Evolutionary conservation across 2,797 vertebrate genomes (phyloP), one percentile per base, ranked within the genome.

Genomic region (Tangara arthus): DNA sequence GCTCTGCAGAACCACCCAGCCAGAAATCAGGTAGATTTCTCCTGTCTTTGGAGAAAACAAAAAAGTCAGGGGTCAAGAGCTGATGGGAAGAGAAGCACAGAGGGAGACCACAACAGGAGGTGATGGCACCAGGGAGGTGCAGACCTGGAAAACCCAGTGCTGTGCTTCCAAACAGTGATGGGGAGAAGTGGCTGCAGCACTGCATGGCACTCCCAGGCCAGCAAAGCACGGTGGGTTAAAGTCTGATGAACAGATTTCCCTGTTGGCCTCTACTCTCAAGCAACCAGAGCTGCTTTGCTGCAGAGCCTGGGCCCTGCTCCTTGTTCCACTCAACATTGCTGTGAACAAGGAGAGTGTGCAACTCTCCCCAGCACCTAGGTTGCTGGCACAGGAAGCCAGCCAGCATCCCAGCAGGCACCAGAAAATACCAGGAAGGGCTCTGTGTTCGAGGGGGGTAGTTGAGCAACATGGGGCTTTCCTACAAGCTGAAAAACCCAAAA

Each of bases 171-270:
- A 15, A 50, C 12, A 42, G 17, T 1, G 19, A n/a, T 17, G 26
- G 42, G 21, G 9, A 26, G 21, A 60, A 65, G 80, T 2, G 1
- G 12, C 46, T 80, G 63, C 34, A 69, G 37, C 6, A 2, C 3
- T 37, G 11, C 30, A 30, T 8, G 8, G 18, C 23, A 37, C 46
- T n/a, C 18, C 60, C 61, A 30, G 55, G 17, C n/a, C 60, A 72
- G 26, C 24, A 64, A 52, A 78, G 5, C 1, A 1, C 0, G 0
- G 6, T 9, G 9, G 15, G 12, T 41, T 71, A 9, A 47, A 44
- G 20, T 12, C 63, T 64, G 19, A 39, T 30, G 23, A 47, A 19
- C 26, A 28, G 8, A 47, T 61, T 73, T 77, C 5, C 5, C 22
- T 61, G 19, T 12, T 69, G 7, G 24, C 4, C 3, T 68, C 30